Evolutionary conservation across 2,113 vertebrate genomes (phyloP).

Genomic region (Mirounga angustirostris): DNA sequence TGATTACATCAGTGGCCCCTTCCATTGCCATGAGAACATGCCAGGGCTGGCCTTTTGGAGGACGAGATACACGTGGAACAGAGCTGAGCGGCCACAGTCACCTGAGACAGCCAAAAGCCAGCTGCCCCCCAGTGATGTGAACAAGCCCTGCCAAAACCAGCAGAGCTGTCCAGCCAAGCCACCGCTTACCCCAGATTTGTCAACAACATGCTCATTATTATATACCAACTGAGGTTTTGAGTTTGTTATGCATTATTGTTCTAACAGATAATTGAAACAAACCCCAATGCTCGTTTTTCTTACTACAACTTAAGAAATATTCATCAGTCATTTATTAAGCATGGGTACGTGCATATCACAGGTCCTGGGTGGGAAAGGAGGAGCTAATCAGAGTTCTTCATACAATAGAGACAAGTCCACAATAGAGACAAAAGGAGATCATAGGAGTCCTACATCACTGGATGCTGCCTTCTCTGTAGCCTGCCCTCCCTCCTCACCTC

Average conservation of each 20-base stretch:
- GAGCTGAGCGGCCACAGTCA: background rate
- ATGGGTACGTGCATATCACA: background rate
- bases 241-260: background rate
- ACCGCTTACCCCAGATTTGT: background rate
- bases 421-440: background rate
- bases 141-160: background rate
- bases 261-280: background rate
- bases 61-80: background rate
- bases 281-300: background rate
- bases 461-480: background rate
- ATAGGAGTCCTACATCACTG: fast-evolving
- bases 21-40: background rate
- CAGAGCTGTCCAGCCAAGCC: background rate
- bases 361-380: background rate
- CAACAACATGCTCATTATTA: background rate
- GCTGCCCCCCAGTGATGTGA: background rate
- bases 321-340: background rate
- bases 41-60: background rate
- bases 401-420: background rate
- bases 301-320: background rate
- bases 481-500: background rate
- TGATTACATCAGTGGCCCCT: background rate
- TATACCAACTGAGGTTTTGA: background rate
- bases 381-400: background rate
- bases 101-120: background rate